Conservation (phyloP, 2,113 vertebrate genomes). For the Hemiprocne comata region DNA sequence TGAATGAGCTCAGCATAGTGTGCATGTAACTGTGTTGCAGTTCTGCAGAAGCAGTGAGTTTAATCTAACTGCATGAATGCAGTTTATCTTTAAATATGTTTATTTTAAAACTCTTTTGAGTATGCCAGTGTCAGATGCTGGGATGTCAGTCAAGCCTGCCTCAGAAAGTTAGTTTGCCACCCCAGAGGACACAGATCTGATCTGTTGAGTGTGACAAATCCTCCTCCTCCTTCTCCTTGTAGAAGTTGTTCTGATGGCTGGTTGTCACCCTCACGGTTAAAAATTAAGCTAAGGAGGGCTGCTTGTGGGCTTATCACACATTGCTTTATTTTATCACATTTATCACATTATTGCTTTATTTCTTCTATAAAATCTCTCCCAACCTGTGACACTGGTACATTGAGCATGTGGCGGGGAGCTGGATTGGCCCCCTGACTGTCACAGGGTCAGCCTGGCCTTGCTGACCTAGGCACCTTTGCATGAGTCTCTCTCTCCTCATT, state of each 20-base stretch:
- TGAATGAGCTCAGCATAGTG: slow-evolving; percentile 2
- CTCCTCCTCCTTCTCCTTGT: accelerated
- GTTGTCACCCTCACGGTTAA: background rate
- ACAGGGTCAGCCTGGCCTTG: background rate
- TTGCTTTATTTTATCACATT: slow-evolving; percentile 46
- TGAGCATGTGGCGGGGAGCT: background rate
- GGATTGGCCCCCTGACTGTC: background rate
- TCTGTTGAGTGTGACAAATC: background rate
- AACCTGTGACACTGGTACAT: background rate
- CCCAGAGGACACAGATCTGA: background rate
- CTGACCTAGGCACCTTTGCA: background rate
- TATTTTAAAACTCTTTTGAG: background rate
- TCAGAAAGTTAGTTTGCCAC: background rate
- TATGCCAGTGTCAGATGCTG: background rate
- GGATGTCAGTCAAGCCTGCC: background rate
- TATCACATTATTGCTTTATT: slow-evolving; percentile 42
- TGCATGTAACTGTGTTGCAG: background rate
- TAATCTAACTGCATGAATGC: background rate
- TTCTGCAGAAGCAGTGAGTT: background rate
- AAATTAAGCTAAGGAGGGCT: slow-evolving; percentile 7
- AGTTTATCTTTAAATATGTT: background rate
- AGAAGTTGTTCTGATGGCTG: background rate
- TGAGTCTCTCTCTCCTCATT: background rate
- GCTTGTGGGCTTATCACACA: background rate
- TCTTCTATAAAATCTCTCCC: slow-evolving; percentile 8